Percentiles rank a stretch among this genome's conserved stretches.
Evolutionary conservation across 2,797 vertebrate genomes (phyloP).

Genomic region (Enteromius thamalakanensis): DNA sequence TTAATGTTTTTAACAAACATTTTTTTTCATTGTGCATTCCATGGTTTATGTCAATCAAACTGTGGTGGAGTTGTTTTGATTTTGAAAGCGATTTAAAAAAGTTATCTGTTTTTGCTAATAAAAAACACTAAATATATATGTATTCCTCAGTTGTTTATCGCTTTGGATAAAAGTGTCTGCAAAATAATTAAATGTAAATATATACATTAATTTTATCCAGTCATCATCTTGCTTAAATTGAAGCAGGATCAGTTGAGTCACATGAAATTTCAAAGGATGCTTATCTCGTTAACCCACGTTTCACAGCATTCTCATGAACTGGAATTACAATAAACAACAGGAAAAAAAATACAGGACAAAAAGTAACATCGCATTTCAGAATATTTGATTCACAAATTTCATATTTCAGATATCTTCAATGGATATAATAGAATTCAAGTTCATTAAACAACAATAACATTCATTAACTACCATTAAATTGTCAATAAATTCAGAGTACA

Average conservation of each 20-base stretch:
- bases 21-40: no score
- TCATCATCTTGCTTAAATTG: background rate
- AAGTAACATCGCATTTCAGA: background rate
- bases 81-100: no score
- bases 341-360: background rate
- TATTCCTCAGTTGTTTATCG: no score
- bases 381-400: background rate
- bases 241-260: background rate
- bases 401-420: background rate
- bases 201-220: background rate
- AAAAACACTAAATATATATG: no score
- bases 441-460: background rate
- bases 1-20: no score
- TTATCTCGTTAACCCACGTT: background rate
- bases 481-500: no score
- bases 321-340: slow-evolving; percentile 28
- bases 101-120: no score
- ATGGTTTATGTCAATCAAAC: no score
- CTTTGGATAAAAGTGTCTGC: no score
- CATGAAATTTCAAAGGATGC: background rate
- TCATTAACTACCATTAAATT: background rate
- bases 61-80: no score
- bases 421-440: background rate
- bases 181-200: no score
- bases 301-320: slow-evolving; percentile 35